Evolutionary conservation across 2,113 vertebrate genomes (phyloP).

Genomic region (Hassar affinis): DNA sequence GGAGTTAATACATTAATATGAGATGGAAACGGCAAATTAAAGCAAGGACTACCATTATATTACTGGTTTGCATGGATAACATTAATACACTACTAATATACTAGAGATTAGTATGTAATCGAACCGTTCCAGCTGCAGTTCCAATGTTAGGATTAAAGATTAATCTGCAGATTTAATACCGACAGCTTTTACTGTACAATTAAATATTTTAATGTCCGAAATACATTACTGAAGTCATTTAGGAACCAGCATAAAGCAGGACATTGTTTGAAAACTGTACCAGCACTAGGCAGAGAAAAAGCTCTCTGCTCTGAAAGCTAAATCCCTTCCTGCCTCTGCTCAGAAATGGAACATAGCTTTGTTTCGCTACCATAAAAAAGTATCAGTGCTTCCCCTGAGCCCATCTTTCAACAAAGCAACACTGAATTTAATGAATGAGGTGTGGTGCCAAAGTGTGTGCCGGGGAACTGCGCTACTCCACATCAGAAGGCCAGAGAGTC

Average conservation of each 20-base stretch:
- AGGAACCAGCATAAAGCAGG: background rate
- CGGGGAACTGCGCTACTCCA: constrained; percentile 16
- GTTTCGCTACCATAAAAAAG: constrained; percentile 26
- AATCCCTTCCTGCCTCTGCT: constrained; percentile 5
- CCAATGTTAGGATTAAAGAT: no score
- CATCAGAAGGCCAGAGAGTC: constrained; percentile 33
- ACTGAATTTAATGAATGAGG: constrained; percentile 44
- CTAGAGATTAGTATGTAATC: no score
- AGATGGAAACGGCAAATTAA: no score
- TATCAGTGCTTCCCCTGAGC: constrained; percentile 23
- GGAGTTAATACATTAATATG: no score
- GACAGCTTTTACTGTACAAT: background rate
- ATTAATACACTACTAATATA: no score
- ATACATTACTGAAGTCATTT: background rate
- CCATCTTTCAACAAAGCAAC: constrained; percentile 37
- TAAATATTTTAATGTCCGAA: background rate
- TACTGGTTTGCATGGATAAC: no score
- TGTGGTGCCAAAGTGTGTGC: constrained; percentile 26
- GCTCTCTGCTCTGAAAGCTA: background rate
- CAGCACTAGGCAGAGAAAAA: background rate
- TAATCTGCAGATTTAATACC: background rate
- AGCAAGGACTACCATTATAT: no score
- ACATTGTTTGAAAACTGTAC: background rate
- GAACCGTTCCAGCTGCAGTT: no score
- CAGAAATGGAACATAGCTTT: constrained; percentile 21